These are phyloP conservation scores for Chrysotoxum bicinctum DNA, from an alignment of 2,888 invertebrate species.

Conservation along the genomic window DNA sequence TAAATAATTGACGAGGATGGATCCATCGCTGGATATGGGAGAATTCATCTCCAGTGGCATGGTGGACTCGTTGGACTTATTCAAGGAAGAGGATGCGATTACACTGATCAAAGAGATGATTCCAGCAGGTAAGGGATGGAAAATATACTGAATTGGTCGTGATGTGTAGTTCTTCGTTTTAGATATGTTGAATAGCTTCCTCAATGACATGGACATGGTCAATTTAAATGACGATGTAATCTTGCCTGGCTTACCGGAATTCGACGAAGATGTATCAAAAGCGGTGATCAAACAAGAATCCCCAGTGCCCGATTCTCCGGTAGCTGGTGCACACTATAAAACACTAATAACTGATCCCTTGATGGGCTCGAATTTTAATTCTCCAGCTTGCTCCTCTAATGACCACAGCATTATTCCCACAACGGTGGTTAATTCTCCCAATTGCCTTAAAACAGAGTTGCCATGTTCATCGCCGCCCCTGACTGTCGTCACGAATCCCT, in stretches of 20 bases:
- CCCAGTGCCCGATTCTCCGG: constrained; percentile 36
- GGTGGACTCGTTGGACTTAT: constrained; percentile 78
- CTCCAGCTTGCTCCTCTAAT: constrained; percentile 58
- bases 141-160: background rate
- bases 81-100: constrained; percentile 80
- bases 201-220: constrained; percentile 78
- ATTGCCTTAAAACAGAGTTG: constrained; percentile 43
- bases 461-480: constrained; percentile 56
- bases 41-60: constrained; percentile 76
- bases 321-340: constrained; percentile 75
- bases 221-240: constrained; percentile 76
- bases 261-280: constrained; percentile 68
- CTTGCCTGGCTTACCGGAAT: constrained; percentile 74
- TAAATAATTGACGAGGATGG: constrained; percentile 56
- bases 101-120: constrained; percentile 80
- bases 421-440: constrained; percentile 18
- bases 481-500: constrained; percentile 2
- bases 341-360: constrained; percentile 76
- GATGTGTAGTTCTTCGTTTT: background rate
- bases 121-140: constrained; percentile 75
- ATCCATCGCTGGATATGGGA: constrained; percentile 76
- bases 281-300: constrained; percentile 61
- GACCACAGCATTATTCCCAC: constrained; percentile 41
- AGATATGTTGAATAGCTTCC: constrained; percentile 79
- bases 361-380: constrained; percentile 77